Conservation (phyloP, 2,113 vertebrate species). For the Catharus minimus region DNA sequence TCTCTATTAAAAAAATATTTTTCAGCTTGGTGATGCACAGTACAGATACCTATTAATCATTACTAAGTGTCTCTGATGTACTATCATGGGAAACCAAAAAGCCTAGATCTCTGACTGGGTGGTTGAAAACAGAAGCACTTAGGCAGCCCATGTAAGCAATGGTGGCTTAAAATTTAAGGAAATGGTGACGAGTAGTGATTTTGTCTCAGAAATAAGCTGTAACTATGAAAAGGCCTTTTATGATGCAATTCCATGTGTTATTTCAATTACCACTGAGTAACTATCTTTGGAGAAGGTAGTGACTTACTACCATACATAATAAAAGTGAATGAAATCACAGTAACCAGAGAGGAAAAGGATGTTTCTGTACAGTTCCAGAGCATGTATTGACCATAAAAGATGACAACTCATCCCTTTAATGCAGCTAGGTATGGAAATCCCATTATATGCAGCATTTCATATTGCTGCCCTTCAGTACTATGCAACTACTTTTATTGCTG, state of each 20-base stretch:
- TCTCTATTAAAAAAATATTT: not conserved
- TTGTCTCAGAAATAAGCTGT: not conserved
- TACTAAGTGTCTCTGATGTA: not conserved
- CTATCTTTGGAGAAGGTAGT: not conserved
- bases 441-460: not conserved
- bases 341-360: not conserved
- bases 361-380: not conserved
- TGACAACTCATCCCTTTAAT: not conserved
- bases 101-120: not conserved
- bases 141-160: not conserved
- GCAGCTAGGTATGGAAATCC: not conserved
- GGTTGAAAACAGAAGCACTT: slow-evolving; percentile 1
- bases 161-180: not conserved
- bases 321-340: not conserved
- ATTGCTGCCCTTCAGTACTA: not conserved
- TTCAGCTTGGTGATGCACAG: not conserved
- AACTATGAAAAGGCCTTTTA: not conserved
- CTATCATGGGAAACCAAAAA: not conserved
- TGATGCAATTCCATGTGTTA: not conserved
- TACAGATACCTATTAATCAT: not conserved
- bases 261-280: not conserved
- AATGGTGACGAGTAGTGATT: not conserved
- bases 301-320: not conserved
- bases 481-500: fast-evolving
- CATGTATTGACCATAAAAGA: not conserved